Percentiles rank a stretch among this genome's conserved stretches.
Conservation (phyloP, 2,797 vertebrate species). For the Chromobotia macracanthus region DNA sequence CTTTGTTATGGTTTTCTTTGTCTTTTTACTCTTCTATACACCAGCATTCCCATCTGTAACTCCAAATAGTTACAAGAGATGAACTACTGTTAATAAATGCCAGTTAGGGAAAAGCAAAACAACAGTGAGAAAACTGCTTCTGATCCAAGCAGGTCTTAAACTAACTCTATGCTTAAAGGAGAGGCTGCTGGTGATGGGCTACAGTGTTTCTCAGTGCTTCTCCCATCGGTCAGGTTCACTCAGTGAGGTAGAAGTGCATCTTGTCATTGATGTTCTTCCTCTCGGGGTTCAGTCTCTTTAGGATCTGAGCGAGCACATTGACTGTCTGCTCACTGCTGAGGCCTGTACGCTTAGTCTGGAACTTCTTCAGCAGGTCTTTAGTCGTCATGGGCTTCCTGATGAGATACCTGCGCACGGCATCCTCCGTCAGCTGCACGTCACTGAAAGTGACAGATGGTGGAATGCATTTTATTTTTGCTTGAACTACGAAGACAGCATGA, state of each 20-base stretch:
- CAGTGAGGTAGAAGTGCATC: constrained; percentile 95
- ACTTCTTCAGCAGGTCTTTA: constrained; percentile 94
- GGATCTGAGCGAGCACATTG: constrained; percentile 92
- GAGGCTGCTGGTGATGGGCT: not conserved
- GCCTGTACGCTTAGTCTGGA: constrained; percentile 93
- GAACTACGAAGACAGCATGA: not conserved
- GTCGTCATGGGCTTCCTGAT: constrained; percentile 95
- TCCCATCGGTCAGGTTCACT: constrained; percentile 69
- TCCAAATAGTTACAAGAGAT: not conserved
- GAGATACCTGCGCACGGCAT: constrained; percentile 88
- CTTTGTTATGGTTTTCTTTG: not conserved
- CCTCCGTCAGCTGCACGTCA: constrained; percentile 90
- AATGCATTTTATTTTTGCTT: not conserved
- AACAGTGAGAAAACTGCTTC: not conserved
- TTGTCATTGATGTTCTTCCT: constrained; percentile 91
- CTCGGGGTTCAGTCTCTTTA: constrained; percentile 92
- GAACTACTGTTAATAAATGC: not conserved
- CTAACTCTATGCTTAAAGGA: not conserved
- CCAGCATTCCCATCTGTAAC: not conserved
- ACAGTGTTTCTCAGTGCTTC: no score
- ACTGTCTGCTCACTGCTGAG: constrained; percentile 94
- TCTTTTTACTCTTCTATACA: not conserved
- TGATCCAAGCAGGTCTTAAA: not conserved
- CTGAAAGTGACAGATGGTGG: constrained; percentile 65
- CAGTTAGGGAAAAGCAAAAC: not conserved